Evolutionary conservation across 1,140 invertebrate genomes (phyloP).

Genomic region (Periplaneta americana): DNA sequence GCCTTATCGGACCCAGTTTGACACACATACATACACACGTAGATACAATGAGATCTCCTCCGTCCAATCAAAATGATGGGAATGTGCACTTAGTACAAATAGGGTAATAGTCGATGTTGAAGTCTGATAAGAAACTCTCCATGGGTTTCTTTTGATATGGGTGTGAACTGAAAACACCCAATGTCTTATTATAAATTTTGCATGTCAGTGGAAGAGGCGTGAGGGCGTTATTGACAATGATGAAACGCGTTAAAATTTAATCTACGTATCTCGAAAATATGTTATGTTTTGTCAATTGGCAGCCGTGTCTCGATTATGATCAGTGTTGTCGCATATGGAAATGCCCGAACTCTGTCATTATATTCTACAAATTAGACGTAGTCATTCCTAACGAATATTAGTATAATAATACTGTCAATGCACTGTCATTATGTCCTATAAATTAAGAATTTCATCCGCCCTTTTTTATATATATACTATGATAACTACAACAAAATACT

Average conservation of each 20-base stretch:
- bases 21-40: background rate
- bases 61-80: background rate
- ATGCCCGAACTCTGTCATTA: background rate
- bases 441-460: too few species aligned
- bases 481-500: too few species aligned
- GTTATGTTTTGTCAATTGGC: background rate
- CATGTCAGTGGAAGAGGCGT: background rate
- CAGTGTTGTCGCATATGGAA: background rate
- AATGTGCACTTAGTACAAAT: background rate
- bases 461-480: too few species aligned
- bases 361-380: background rate
- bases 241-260: background rate
- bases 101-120: background rate
- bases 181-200: background rate
- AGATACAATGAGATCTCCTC: background rate
- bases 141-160: background rate
- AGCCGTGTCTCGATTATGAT: background rate
- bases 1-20: background rate
- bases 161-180: background rate
- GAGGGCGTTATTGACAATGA: background rate
- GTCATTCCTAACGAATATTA: too few species aligned
- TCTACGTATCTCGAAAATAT: background rate
- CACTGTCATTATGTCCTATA: too few species aligned
- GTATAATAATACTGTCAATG: too few species aligned
- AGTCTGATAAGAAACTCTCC: background rate